phyloP scores from a whole-genome alignment of 2,888 invertebrate species.

The Ommatoiulus sabulosus region DNA sequence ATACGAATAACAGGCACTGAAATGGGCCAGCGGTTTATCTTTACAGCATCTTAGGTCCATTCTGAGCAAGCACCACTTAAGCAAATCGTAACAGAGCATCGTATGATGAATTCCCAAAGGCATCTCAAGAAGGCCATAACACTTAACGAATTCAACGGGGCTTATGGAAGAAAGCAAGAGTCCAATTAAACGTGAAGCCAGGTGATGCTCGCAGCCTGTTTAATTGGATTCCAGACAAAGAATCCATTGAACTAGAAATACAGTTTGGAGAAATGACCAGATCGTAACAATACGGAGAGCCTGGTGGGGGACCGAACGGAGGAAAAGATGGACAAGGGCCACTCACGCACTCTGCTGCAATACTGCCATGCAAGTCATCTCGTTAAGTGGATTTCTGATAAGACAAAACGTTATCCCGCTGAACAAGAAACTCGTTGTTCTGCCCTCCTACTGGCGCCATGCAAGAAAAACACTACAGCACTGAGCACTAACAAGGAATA shows the following conservation, averaged over 20 bases:
- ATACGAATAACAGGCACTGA: not conserved
- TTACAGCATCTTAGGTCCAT: not conserved
- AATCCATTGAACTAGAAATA: conserved; percentile 6
- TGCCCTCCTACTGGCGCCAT: conserved; percentile 51
- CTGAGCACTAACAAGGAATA: not conserved
- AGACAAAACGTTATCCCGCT: conserved; percentile 51
- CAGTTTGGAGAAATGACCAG: not conserved
- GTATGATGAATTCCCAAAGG: not conserved
- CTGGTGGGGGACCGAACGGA: conserved; percentile 18
- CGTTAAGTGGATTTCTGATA: conserved; percentile 47
- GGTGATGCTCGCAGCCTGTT: conserved; percentile 14
- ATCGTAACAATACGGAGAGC: not conserved
- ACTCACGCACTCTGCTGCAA: not conserved
- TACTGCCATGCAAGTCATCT: conserved; percentile 38
- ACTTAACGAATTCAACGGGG: not conserved
- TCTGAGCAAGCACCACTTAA: not conserved
- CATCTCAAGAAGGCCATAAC: not conserved
- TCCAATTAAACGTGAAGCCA: conserved; percentile 1
- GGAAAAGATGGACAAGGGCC: conserved; percentile 36
- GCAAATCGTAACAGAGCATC: not conserved
- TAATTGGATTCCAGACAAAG: conserved; percentile 21
- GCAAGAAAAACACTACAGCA: conserved; percentile 21
- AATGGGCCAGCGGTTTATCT: not conserved
- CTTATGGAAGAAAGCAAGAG: not conserved
- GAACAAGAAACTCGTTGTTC: conserved; percentile 50